phyloP scores from a whole-genome alignment of 2,888 invertebrate genomes.

The Cryptus viduatorius region DNA sequence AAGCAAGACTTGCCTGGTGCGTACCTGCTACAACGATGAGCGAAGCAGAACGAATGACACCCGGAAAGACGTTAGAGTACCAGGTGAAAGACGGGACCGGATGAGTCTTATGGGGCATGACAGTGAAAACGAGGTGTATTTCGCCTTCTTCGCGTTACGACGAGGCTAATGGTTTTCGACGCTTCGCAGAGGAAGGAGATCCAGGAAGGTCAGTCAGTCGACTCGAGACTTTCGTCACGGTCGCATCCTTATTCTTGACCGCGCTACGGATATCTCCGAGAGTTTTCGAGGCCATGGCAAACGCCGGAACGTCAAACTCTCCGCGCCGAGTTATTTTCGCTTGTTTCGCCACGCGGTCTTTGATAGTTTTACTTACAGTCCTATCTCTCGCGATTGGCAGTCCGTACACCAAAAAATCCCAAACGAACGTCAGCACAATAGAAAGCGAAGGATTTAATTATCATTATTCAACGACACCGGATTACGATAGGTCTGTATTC shows the following conservation, averaged over 20 bases:
- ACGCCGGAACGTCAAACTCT: slow-evolving; percentile 61
- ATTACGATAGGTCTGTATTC: slow-evolving; percentile 37
- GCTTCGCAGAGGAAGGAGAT: slow-evolving; percentile 36
- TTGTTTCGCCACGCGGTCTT: slow-evolving; percentile 23
- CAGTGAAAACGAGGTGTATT: slow-evolving; percentile 74
- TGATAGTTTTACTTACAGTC: slow-evolving; percentile 46
- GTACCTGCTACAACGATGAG: not conserved
- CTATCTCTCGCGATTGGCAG: slow-evolving; percentile 4
- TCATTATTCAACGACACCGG: slow-evolving; percentile 8
- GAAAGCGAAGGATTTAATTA: slow-evolving; percentile 32
- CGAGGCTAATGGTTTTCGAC: slow-evolving; percentile 58
- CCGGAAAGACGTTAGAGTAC: slow-evolving; percentile 18
- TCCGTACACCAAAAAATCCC: slow-evolving; percentile 34
- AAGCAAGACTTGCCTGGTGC: not conserved
- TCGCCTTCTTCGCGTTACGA: slow-evolving; percentile 42
- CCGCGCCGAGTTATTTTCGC: slow-evolving; percentile 39
- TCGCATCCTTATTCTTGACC: slow-evolving; percentile 59
- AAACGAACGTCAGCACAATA: not conserved
- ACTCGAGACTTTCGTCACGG: slow-evolving; percentile 67
- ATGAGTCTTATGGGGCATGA: slow-evolving; percentile 62
- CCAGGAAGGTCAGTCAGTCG: slow-evolving; percentile 64
- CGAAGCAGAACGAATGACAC: slow-evolving; percentile 6
- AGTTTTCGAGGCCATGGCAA: slow-evolving; percentile 70
- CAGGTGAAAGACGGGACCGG: slow-evolving; percentile 55
- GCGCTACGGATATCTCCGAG: slow-evolving; percentile 25